Conservation (phyloP, 2,888 invertebrate genomes). For the Biston betularia region DNA sequence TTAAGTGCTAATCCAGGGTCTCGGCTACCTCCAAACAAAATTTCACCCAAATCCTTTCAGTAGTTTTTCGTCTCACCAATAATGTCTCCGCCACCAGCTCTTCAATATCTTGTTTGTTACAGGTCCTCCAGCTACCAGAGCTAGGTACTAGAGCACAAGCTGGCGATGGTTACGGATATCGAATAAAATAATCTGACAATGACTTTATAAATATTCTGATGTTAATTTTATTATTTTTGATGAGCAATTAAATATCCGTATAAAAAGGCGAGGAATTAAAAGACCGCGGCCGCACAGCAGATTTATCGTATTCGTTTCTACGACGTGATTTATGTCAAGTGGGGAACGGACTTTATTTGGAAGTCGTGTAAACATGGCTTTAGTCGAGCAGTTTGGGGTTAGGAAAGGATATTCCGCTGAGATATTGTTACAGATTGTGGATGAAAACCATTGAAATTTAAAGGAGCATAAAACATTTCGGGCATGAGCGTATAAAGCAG, state of each 20-base stretch:
- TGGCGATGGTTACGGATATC: too few relatives aligned
- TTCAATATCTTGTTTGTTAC: too few relatives aligned
- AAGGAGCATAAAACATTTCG: too few relatives aligned
- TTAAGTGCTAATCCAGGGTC: too few relatives aligned
- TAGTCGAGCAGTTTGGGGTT: neutral
- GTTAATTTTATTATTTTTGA: neutral
- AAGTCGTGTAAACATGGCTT: constrained; percentile 5
- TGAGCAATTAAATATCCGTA: constrained; percentile 1
- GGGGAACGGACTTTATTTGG: neutral
- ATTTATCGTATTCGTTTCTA: constrained; percentile 9
- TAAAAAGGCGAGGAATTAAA: constrained; percentile 14
- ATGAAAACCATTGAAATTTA: neutral
- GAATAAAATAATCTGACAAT: neutral
- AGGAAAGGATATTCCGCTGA: neutral
- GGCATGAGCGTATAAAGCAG: too few relatives aligned
- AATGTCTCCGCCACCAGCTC: too few relatives aligned
- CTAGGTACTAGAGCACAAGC: too few relatives aligned
- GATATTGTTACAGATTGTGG: neutral
- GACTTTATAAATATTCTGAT: neutral
- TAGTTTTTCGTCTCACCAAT: too few relatives aligned
- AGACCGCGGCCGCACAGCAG: constrained; percentile 14
- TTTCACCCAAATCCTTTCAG: too few relatives aligned
- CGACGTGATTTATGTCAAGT: constrained; percentile 9
- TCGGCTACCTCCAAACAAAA: too few relatives aligned
- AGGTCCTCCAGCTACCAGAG: too few relatives aligned